Evolutionary conservation across 2,113 vertebrate species (phyloP), one percentile per base, ranked within the genome.

Genomic region (Tychaedon coryphoeus): DNA sequence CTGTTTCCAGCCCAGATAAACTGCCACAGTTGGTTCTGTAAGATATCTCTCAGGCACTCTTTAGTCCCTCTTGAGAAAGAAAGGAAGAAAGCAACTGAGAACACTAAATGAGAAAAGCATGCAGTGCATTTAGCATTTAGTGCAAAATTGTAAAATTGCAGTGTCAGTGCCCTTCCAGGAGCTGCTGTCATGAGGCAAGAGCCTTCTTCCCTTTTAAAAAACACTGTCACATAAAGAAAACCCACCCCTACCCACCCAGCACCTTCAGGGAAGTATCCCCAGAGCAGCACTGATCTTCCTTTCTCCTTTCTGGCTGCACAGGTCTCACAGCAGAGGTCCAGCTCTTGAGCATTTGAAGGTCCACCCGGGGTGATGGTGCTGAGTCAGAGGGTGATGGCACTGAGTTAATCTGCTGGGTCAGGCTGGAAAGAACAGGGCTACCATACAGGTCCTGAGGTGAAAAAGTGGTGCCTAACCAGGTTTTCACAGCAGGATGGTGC

Each of bases 111-210:
- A 67, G 18, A 78, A 75, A 64, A 2, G 1, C 29, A 34, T 34
- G 14, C 13, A 48, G 29, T 8, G 15, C 24, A 56, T 43, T 36
- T 53, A 12, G 29, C 24, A 56, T 43, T 31, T 53, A 12, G 29
- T 48, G 23, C 15, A 57, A 85, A 74, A 16, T 8, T 71, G 38
- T 43, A 43, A 86, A 67, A 18, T 9, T 75, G 40, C 1, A 1
- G 13, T 29, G 20, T 26, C 65, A 75, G 2, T 31, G 54, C 13
- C 19, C n/a, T 86, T n/a, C 48, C 34, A 51, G 53, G 18, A 53
- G 16, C 14, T 82, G 34, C 19, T 69, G 22, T 20, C 23, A 42
- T 0, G 0, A 40, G 24, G 13, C 1, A 4, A 34, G 15, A 60
- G 3, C 14, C 7, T 20, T 72, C 53, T 34, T 71, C 9, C 22